phyloP scores from a whole-genome alignment of 2,113 vertebrate species.

The Toxotes chatareus region DNA sequence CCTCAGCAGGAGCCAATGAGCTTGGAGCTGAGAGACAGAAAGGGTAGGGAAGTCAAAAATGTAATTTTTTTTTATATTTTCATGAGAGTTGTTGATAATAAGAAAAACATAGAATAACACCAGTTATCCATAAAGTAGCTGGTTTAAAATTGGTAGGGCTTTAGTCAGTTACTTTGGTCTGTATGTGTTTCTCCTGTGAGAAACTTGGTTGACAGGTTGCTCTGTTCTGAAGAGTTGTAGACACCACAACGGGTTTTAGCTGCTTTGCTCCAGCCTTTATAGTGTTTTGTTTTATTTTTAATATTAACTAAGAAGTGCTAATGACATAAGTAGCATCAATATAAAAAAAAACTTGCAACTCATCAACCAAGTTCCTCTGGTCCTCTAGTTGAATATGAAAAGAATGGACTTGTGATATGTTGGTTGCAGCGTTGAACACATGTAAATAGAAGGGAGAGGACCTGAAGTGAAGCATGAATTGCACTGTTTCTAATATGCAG shows the following conservation, averaged over 20 bases:
- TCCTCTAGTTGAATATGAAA: background rate
- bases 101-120: background rate
- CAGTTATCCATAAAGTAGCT: background rate
- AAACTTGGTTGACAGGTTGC: conserved; percentile 22
- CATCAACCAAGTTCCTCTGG: conserved; percentile 17
- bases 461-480: conserved; percentile 16
- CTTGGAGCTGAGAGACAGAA: background rate
- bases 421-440: background rate
- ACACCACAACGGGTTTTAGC: background rate
- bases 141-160: background rate
- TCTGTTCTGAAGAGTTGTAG: background rate
- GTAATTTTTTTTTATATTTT: background rate
- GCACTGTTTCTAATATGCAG: conserved; percentile 14
- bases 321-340: background rate
- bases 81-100: background rate
- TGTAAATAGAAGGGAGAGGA: background rate
- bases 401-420: background rate
- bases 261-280: background rate
- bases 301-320: background rate
- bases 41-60: background rate
- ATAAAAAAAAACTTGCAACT: background rate
- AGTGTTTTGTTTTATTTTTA: background rate
- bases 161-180: background rate
- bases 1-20: background rate
- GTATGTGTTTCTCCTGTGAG: background rate